Evolutionary conservation across 2,888 invertebrate species (phyloP).

Genomic region (Endotricha flammealis): DNA sequence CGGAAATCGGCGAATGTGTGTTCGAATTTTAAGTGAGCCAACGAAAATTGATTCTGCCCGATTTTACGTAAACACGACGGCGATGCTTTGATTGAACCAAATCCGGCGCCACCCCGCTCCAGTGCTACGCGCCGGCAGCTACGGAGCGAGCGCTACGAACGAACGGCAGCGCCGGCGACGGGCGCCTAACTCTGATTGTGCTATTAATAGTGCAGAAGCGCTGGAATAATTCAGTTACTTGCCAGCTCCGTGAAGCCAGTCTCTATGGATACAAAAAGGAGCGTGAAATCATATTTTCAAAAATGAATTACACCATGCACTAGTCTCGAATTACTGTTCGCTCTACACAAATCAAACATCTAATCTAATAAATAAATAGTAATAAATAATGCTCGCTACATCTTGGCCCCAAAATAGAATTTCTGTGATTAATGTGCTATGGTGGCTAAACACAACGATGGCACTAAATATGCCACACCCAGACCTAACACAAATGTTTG

Average conservation of each 20-base stretch:
- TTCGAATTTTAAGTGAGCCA: constrained; percentile 54
- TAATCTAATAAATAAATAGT: too few species aligned
- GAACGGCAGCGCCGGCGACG: background rate
- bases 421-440: too few species aligned
- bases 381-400: too few species aligned
- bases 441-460: too few species aligned
- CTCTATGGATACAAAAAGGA: background rate
- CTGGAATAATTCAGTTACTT: constrained; percentile 6
- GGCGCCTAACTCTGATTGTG: constrained; percentile 1
- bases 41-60: constrained; percentile 50
- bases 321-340: too few species aligned
- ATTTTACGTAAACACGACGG: constrained; percentile 41
- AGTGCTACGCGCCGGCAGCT: constrained; percentile 3
- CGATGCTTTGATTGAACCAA: constrained; percentile 13
- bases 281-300: background rate
- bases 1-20: constrained; percentile 57
- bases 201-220: constrained; percentile 5
- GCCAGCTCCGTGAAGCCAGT: background rate
- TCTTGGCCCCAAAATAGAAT: too few species aligned
- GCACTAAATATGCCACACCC: too few species aligned
- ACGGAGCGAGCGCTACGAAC: constrained; percentile 2
- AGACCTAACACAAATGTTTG: too few species aligned
- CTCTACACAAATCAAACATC: too few species aligned
- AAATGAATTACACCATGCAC: too few species aligned
- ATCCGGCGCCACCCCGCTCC: constrained; percentile 3